Percentiles rank a stretch among this genome's conserved stretches.
Evolutionary conservation across 2,888 invertebrate genomes (phyloP).

Genomic region (Pandemis cinnamomeana): DNA sequence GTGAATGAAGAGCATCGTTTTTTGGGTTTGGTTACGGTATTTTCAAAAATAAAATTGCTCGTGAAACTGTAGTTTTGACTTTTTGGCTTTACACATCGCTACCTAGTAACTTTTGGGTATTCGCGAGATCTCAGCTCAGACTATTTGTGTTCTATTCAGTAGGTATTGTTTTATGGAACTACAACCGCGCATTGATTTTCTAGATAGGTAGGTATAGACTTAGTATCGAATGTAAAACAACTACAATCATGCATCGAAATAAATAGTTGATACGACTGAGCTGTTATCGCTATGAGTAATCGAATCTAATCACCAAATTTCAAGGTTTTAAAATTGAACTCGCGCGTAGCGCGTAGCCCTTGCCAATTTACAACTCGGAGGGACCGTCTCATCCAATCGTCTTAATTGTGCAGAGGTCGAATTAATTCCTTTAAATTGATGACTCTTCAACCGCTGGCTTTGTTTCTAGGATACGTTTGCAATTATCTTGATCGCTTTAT

Average conservation of each 20-base stretch:
- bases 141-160: too few relatives aligned
- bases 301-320: conserved; percentile 30
- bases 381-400: conserved; percentile 32
- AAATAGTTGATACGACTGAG: conserved; percentile 2
- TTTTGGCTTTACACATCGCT: too few relatives aligned
- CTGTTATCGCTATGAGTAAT: conserved; percentile 19
- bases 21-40: too few relatives aligned
- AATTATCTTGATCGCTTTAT: conserved; percentile 18
- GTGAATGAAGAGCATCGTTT: too few relatives aligned
- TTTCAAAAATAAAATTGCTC: too few relatives aligned
- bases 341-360: conserved; percentile 14
- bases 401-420: conserved; percentile 79
- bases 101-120: too few relatives aligned
- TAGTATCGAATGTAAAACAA: neutral
- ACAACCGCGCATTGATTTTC: too few relatives aligned
- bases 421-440: conserved; percentile 77
- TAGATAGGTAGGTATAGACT: neutral
- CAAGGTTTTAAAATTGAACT: conserved; percentile 17
- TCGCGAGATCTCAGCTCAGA: too few relatives aligned
- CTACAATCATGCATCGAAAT: conserved; percentile 4
- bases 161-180: too few relatives aligned
- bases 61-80: too few relatives aligned
- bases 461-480: conserved; percentile 25
- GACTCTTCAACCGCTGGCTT: conserved; percentile 45
- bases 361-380: conserved; percentile 14